A percentile compares a stretch with the other conserved stretches of the same genome.
Conservation (phyloP, 2,888 invertebrate species). For the Ophioninae sp. region DNA sequence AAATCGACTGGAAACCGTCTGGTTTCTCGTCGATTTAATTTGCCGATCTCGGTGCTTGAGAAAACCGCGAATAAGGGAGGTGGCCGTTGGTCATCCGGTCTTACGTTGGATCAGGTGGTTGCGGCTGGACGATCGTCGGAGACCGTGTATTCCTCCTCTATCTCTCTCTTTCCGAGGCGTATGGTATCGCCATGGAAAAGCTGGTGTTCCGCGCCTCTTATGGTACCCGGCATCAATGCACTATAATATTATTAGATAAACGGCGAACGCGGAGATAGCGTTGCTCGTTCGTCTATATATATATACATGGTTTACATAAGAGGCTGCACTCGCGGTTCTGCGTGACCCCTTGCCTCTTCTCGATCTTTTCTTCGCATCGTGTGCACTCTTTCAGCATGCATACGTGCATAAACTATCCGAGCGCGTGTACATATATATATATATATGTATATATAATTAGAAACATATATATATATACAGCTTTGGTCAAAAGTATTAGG, state of each 20-base stretch:
- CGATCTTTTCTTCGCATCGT: constrained; percentile 52
- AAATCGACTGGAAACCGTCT: too few species aligned
- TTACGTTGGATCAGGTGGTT: constrained; percentile 32
- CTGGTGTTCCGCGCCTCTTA: constrained; percentile 60
- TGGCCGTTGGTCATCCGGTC: constrained; percentile 5
- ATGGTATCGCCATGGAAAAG: constrained; percentile 28
- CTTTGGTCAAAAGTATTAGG: too few species aligned
- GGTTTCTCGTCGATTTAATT: too few species aligned
- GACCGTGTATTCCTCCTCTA: constrained; percentile 8
- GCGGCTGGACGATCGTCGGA: constrained; percentile 36
- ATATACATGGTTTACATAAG: constrained; percentile 74
- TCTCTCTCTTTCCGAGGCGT: neutral
- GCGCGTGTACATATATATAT: too few species aligned
- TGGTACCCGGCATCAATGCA: constrained; percentile 70
- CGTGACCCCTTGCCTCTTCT: constrained; percentile 70
- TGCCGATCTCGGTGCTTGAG: too few species aligned
- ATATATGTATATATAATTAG: too few species aligned
- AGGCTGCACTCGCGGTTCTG: constrained; percentile 60
- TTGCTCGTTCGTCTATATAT: constrained; percentile 60
- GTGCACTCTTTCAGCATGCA: constrained; percentile 44
- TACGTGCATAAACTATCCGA: neutral
- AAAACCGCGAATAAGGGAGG: neutral
- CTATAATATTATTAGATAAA: constrained; percentile 78
- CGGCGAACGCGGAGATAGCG: constrained; percentile 72
- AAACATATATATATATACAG: too few species aligned